phyloP scores from a whole-genome alignment of 1,140 invertebrate species.

The Cylas formicarius region DNA sequence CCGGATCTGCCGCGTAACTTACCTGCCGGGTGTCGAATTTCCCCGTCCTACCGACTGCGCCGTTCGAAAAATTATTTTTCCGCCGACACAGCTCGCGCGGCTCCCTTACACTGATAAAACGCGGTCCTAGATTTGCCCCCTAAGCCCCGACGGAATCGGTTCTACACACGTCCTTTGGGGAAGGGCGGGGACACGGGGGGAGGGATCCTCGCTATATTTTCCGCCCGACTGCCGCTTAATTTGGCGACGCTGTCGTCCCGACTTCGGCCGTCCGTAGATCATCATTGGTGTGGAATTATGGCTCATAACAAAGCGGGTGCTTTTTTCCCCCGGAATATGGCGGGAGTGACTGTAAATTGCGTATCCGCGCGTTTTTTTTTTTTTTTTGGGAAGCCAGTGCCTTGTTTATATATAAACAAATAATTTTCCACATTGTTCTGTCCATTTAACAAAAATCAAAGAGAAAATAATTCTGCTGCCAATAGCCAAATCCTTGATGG shows the following conservation, averaged over 20 bases:
- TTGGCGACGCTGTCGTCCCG: constrained; percentile 19
- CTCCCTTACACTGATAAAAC: constrained; percentile 38
- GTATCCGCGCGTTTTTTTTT: no score
- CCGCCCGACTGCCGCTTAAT: constrained; percentile 27
- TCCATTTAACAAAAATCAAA: no score
- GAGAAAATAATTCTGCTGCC: no score
- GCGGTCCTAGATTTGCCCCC: constrained; percentile 28
- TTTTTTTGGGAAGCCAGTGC: no score
- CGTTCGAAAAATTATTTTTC: constrained; percentile 19
- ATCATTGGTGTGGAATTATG: constrained; percentile 26
- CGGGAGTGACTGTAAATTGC: no score
- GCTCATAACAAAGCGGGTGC: no score
- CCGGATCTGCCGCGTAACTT: constrained; percentile 2
- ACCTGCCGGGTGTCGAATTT: no score
- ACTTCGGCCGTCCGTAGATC: constrained; percentile 26
- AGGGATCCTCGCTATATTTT: constrained; percentile 31
- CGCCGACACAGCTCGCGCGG: constrained; percentile 33
- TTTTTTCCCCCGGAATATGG: no score
- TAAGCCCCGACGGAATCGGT: constrained; percentile 7
- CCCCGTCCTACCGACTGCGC: no score
- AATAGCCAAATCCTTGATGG: no score
- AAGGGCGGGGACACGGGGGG: constrained; percentile 10
- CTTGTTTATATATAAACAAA: no score
- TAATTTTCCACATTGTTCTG: no score
- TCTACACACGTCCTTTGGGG: constrained; percentile 5